A percentile compares a stretch with the other conserved stretches of the same genome.
These are phyloP conservation scores for Dicroscelio sp. DNA, from an alignment of 2,888 invertebrate genomes.

Conservation along the genomic window DNA sequence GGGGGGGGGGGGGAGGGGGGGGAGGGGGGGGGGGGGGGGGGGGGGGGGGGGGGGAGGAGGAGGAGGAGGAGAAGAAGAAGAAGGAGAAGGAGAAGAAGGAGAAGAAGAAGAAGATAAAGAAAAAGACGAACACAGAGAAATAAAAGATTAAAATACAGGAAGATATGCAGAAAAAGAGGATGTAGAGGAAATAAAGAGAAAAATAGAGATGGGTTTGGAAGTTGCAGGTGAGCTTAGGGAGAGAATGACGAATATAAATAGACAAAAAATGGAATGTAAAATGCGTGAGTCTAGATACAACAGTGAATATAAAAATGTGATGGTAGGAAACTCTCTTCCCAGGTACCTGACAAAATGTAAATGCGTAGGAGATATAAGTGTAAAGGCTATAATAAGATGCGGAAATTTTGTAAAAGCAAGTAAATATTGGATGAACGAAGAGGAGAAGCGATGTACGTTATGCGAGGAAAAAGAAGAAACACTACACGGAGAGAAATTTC, in stretches of 20 bases:
- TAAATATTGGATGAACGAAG: not conserved
- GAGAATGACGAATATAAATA: not conserved
- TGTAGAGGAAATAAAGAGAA: not conserved
- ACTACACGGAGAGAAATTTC: too few relatives aligned
- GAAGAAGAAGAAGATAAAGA: too few relatives aligned
- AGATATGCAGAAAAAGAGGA: too few relatives aligned
- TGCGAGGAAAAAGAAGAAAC: not conserved
- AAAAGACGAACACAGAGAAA: too few relatives aligned
- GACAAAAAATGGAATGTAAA: not conserved
- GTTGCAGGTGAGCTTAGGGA: not conserved
- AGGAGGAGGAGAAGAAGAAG: too few relatives aligned
- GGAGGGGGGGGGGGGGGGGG: too few relatives aligned
- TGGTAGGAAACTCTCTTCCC: not conserved
- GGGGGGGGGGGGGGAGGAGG: too few relatives aligned
- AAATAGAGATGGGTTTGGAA: not conserved
- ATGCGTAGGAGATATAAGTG: not conserved
- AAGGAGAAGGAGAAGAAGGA: too few relatives aligned
- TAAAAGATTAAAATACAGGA: too few relatives aligned
- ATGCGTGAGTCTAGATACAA: not conserved
- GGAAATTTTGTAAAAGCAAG: conserved; percentile 27
- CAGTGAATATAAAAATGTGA: not conserved
- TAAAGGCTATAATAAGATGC: conserved; percentile 2
- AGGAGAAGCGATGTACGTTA: not conserved
- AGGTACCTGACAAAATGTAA: not conserved
- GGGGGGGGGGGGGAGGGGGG: too few relatives aligned